Evolutionary conservation across 1,140 invertebrate genomes (phyloP), one percentile per base, ranked within the genome.

Genomic region (Acromyrmex echinatior): DNA sequence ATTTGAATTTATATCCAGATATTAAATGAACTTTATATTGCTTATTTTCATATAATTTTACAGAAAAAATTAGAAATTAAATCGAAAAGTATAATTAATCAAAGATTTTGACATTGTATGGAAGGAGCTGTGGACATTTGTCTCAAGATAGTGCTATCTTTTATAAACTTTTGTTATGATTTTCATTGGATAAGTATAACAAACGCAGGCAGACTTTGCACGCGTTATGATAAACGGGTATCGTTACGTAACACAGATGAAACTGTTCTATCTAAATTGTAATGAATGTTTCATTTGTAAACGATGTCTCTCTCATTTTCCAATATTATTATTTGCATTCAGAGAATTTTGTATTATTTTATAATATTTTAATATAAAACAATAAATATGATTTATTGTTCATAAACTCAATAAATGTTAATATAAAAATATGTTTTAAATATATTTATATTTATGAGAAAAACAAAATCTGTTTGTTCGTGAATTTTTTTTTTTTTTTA

Each of bases 141-240:
- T 14, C 3, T 70, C 14, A 35, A 81, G 51, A 81, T 60, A 81
- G 35, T 66, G 39, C 35, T 80, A 71, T 81, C 31, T 73, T n/a
- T 58, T 18, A 45, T 71, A 71, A 10, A 45, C 51, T 73, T 81
- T 25, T 81, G 31, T 70, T 70, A 70, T 58, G 53, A 73, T 73
- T 81, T 81, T 60, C 35, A 45, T 73, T 18, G 79, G 65, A 73
- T 71, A 73, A 81, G 35, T 71, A 45, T 81, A 71, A 70, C 45
- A 73, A 71, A 66, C 62, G 21, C 31, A 58, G 16, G 6, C 45
- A 58, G 14, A 25, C 65, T 39, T 56, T 16, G 45, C 6, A 58
- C 18, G 21, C 53, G 58, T 81, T 81, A 31, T 60, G 66, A 49
- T 71, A 81, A 45, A 45, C 31, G 16, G 25, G 9, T 70, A 53